Percentiles rank a stretch among this genome's conserved stretches.
These are phyloP conservation scores for Scartelaos histophorus DNA, from an alignment of 2,113 vertebrate genomes.

Conservation along the genomic window DNA sequence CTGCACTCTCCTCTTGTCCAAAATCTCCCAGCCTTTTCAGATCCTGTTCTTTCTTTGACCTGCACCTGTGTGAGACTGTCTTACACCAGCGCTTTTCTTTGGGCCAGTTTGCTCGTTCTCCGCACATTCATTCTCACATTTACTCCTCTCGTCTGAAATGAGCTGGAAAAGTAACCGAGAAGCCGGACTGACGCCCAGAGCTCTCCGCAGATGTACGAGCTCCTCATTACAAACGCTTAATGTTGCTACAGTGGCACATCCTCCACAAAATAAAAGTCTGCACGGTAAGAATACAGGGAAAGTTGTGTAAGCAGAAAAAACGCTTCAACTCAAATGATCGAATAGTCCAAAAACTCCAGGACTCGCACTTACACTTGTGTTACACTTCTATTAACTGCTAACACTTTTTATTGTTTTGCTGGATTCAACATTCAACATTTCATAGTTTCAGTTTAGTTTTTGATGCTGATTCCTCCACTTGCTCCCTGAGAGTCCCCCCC, in stretches of 20 bases:
- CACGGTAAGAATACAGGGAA: conserved; percentile 10
- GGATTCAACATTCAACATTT: too few relatives aligned
- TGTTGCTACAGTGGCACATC: conserved; percentile 39
- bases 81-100: conserved; percentile 1
- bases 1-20: conserved; percentile 15
- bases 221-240: conserved; percentile 66
- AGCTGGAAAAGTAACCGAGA: conserved; percentile 61
- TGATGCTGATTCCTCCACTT: too few relatives aligned
- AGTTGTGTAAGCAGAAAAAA: not conserved
- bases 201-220: conserved; percentile 58
- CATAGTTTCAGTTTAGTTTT: too few relatives aligned
- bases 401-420: too few relatives aligned
- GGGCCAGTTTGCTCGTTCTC: conserved; percentile 5
- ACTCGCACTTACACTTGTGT: too few relatives aligned
- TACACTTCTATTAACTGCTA: too few relatives aligned
- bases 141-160: conserved; percentile 60
- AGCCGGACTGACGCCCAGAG: conserved; percentile 51
- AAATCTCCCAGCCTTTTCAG: conserved; percentile 26
- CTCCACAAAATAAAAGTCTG: not conserved
- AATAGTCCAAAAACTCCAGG: too few relatives aligned
- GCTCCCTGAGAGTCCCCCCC: too few relatives aligned
- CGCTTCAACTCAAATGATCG: too few relatives aligned
- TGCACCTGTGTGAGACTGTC: conserved; percentile 12
- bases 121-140: not conserved
- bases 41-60: conserved; percentile 31